Evolutionary conservation across 2,797 vertebrate genomes (phyloP).

Genomic region (Ateles fusciceps): DNA sequence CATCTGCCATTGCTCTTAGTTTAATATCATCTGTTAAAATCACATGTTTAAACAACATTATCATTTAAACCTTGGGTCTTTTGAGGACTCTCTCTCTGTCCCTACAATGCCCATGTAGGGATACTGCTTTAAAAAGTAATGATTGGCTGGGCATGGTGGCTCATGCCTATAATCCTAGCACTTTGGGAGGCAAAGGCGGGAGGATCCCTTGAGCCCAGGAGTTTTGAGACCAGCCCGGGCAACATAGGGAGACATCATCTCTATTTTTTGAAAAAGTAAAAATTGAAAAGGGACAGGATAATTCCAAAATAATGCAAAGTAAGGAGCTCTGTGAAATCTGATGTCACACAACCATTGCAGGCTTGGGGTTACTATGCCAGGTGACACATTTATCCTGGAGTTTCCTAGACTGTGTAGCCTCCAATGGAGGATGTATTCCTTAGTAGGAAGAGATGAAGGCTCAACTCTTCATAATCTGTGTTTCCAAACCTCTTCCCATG

Average conservation of each 20-base stretch:
- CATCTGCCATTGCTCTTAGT: background rate
- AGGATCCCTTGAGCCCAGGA: background rate
- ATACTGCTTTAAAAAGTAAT: background rate
- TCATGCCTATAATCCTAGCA: background rate
- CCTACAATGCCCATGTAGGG: no score
- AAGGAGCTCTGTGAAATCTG: background rate
- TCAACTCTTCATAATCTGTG: background rate
- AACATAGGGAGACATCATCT: background rate
- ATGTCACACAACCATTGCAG: background rate
- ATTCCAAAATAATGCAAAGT: background rate
- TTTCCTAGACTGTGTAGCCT: background rate
- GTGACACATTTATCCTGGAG: background rate
- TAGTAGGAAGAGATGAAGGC: background rate
- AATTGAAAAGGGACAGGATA: background rate
- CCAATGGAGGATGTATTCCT: rapidly evolving
- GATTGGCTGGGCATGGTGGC: background rate
- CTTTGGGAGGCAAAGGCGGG: background rate
- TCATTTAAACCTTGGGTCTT: background rate
- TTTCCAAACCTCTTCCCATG: background rate
- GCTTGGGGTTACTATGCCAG: background rate
- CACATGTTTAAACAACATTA: background rate
- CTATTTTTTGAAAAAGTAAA: background rate
- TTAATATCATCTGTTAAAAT: background rate
- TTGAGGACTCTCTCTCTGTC: background rate
- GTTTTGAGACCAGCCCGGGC: background rate